Conservation (phyloP, 2,113 vertebrate species). For the Macheiramphus alcinus region DNA sequence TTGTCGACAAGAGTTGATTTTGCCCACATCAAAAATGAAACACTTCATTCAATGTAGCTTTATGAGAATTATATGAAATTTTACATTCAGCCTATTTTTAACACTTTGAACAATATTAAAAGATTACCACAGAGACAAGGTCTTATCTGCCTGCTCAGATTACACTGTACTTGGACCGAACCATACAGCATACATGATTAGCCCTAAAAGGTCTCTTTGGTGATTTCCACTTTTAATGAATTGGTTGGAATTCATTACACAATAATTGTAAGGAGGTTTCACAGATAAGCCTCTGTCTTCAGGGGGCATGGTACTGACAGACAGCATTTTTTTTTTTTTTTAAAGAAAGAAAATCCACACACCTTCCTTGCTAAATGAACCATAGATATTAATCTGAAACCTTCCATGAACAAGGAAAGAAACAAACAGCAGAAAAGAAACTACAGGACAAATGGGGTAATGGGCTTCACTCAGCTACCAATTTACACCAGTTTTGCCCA, state of each 20-base stretch:
- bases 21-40: background rate
- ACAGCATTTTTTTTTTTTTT: background rate
- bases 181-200: constrained; percentile 37
- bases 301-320: background rate
- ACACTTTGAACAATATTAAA: constrained; percentile 23
- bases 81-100: constrained; percentile 3
- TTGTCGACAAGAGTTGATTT: background rate
- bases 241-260: constrained; percentile 58
- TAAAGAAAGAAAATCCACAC: background rate
- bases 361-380: constrained; percentile 15
- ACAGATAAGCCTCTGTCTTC: constrained; percentile 40
- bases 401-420: background rate
- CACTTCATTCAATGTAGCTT: background rate
- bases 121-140: constrained; percentile 11
- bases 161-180: background rate
- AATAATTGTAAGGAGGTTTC: constrained; percentile 47
- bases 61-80: background rate
- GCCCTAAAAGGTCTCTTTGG: constrained; percentile 54
- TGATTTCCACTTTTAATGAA: constrained; percentile 65
- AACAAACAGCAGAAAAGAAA: background rate
- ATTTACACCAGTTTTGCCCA: background rate
- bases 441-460: background rate
- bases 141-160: constrained; percentile 30
- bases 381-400: background rate
- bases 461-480: background rate